Base-by-base conservation (phyloP, 2,888 invertebrate genomes). In the Caenorhabditis zanzibari region DNA sequence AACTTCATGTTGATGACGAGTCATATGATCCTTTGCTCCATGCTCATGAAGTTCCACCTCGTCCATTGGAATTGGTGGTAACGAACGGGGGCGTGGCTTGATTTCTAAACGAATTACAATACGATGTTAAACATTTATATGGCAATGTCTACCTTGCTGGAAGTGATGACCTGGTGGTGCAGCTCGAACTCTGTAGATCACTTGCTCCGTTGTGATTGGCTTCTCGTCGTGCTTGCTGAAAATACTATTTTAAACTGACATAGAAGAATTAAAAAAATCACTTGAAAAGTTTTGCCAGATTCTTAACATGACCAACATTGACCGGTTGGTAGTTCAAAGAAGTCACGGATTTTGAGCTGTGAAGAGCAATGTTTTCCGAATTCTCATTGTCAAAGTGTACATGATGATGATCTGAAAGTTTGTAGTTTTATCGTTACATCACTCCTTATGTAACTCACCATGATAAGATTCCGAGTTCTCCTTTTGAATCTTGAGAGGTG, bases 11-110 rank as follows among this genome's bases (percentile, higher is more conserved):
- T 73, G 80, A 59, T 58, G 64, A 59, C 73, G 80, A 19, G 66
- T 66, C 80, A 80, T n/a, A 38, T 73, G 80, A 64, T 80, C 80
- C 24, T 35, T 24, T 47, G 32, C 64, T 32, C 80, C 80, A 44
- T 77, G 81, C 38, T 82, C 77, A 59, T 82, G 82, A 4, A 83
- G 56, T 44, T 79, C 79, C 7, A 83, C 58, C 68, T 83, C 83
- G 54, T 83, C 83, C 69, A 83, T 61, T n/a, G 83, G 83, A 38
- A 83, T 28, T 14, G 74, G 73, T n/a, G 71, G 74, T 22, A 79
- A n/a, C 0, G 79, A 54, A 10, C 69, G 49, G 26, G 82, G 71
- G 19, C 77, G 69, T 1, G 79, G 79, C n/a, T 79, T 63, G 35
- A 79, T 54, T 28, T 79, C 79, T 79, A 38, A 22, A 75, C 10